phyloP scores from a whole-genome alignment of 2,113 vertebrate species.

The Phaetusa simplex region DNA sequence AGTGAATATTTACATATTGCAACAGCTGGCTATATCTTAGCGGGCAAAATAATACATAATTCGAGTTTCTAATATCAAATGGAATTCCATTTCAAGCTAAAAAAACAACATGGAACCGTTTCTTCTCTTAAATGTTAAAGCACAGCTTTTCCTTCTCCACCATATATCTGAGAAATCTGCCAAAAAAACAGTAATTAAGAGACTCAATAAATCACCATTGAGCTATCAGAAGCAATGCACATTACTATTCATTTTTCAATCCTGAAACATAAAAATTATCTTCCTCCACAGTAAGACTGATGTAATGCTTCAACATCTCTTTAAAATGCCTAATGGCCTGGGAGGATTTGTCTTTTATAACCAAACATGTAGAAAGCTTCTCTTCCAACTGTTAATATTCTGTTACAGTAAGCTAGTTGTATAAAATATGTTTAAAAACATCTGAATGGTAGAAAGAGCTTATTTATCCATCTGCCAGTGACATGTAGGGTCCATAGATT shows the following conservation, averaged over 20 bases:
- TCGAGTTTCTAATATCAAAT: neutral
- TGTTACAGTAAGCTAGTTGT: neutral
- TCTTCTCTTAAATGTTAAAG: neutral
- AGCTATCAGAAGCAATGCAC: neutral
- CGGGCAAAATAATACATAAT: neutral
- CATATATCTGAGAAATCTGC: neutral
- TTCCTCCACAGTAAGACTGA: neutral
- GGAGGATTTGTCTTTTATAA: conserved; percentile 23
- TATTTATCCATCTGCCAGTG: neutral
- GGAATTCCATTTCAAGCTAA: neutral
- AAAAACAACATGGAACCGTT: neutral
- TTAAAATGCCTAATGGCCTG: neutral
- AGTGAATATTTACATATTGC: neutral
- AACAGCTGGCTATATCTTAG: neutral
- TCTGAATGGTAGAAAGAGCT: neutral
- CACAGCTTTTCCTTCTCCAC: neutral
- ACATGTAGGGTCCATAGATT: neutral
- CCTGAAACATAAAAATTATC: neutral
- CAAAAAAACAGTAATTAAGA: neutral
- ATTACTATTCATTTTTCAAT: neutral
- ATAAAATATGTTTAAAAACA: neutral
- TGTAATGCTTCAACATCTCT: neutral
- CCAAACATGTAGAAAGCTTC: neutral
- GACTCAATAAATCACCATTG: neutral
- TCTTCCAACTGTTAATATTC: neutral